phyloP scores from a whole-genome alignment of 37 sponge, comb jelly and placozoan species.

The Amphimedon queenslandica region DNA sequence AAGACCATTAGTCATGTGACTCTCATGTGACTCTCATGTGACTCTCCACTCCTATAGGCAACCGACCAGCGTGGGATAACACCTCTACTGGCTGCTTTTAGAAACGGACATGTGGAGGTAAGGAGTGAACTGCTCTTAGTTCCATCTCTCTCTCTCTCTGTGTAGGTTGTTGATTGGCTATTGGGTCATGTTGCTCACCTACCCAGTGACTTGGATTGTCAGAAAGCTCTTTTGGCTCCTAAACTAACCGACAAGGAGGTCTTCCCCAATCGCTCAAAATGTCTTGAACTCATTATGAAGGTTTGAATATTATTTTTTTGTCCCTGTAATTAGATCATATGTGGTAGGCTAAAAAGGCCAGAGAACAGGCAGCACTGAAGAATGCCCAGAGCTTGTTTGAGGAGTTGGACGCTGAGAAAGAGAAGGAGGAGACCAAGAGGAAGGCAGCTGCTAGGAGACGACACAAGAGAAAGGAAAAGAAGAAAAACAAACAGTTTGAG shows the following conservation, averaged over 20 bases:
- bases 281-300: constrained; percentile 94
- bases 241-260: constrained; percentile 69
- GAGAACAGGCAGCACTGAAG: constrained; percentile 79
- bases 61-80: constrained; percentile 79
- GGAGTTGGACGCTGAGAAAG: constrained; percentile 90
- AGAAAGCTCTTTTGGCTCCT: constrained; percentile 90
- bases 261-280: constrained; percentile 71
- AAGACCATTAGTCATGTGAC: constrained; percentile 1
- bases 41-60: constrained; percentile 28
- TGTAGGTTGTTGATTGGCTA: constrained; percentile 96
- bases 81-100: constrained; percentile 87
- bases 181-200: constrained; percentile 83
- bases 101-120: constrained; percentile 80
- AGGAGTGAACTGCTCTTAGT: not conserved
- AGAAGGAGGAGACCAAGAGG: constrained; percentile 79
- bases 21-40: not conserved
- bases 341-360: constrained; percentile 80
- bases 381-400: constrained; percentile 84
- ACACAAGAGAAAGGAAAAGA: constrained; percentile 83
- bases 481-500: constrained; percentile 62
- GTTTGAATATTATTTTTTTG: constrained; percentile 22
- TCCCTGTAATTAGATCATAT: too few relatives aligned
- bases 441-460: constrained; percentile 87
- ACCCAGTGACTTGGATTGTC: constrained; percentile 93
- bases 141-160: constrained; percentile 4